These are phyloP conservation scores for Tethya wilhelma DNA, from an alignment of 37 sponge, comb jelly and placozoan genomes.

Conservation along the genomic window DNA sequence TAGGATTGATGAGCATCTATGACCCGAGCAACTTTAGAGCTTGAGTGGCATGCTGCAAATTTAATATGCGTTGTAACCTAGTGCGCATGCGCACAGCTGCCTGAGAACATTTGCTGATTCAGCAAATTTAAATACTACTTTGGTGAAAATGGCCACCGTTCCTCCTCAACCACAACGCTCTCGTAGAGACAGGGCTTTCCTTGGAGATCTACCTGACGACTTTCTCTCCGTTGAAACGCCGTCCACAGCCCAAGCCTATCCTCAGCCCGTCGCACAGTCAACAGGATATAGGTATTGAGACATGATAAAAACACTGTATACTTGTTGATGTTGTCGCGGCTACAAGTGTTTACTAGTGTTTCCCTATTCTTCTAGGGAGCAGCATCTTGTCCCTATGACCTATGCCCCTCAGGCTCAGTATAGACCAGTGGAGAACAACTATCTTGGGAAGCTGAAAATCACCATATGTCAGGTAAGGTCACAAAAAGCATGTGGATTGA, in stretches of 20 bases:
- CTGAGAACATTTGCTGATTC: no score
- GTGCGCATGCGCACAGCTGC: no score
- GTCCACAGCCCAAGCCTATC: slow-evolving; percentile 23
- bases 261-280: neutral
- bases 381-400: slow-evolving; percentile 60
- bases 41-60: no score
- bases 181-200: slow-evolving; percentile 67
- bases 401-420: slow-evolving; percentile 38
- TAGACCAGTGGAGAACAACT: neutral
- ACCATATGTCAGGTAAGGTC: slow-evolving; percentile 55
- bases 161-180: slow-evolving; percentile 3
- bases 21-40: no score
- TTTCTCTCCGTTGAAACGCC: slow-evolving; percentile 69
- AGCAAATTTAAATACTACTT: no score
- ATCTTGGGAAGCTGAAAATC: slow-evolving; percentile 47
- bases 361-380: slow-evolving; percentile 23
- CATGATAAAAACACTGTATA: no score
- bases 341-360: no score
- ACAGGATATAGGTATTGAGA: slow-evolving; percentile 4
- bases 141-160: no score
- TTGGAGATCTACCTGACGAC: slow-evolving; percentile 76
- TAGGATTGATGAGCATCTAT: no score
- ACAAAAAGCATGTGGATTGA: no score
- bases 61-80: no score
- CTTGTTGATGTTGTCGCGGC: no score